A percentile compares a stretch with the other conserved stretches of the same genome.
Evolutionary conservation across 92 coral and sea anemone species (phyloP).

Genomic region (Bergia sp.): DNA sequence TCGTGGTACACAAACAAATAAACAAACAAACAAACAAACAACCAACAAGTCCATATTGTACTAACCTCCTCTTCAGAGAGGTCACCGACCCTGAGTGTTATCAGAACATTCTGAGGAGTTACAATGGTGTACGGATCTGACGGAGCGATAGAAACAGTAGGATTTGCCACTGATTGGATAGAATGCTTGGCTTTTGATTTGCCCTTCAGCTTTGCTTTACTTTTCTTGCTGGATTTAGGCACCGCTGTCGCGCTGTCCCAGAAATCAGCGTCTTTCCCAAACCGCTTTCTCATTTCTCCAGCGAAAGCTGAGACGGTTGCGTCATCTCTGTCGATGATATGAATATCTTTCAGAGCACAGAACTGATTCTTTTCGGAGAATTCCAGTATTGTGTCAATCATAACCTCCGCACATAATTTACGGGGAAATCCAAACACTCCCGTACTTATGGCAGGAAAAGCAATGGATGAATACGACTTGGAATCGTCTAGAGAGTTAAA

Average conservation of each 20-base stretch:
- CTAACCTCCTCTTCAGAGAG: slow-evolving; percentile 52
- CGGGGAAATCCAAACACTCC: slow-evolving; percentile 56
- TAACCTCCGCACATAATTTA: slow-evolving; percentile 45
- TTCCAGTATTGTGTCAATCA: slow-evolving; percentile 47
- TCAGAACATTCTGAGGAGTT: slow-evolving; percentile 44
- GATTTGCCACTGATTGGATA: background rate
- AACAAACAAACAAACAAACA: too few species aligned
- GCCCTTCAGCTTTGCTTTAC: background rate
- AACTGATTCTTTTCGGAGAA: slow-evolving; percentile 41
- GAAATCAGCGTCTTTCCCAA: slow-evolving; percentile 45
- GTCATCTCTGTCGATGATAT: slow-evolving; percentile 62
- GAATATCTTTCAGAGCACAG: slow-evolving; percentile 65
- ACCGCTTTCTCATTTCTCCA: slow-evolving; percentile 54
- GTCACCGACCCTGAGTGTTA: slow-evolving; percentile 53
- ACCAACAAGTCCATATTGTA: background rate
- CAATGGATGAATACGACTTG: slow-evolving; percentile 40
- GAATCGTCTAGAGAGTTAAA: slow-evolving; percentile 33
- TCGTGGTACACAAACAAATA: too few species aligned
- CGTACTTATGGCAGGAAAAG: slow-evolving; percentile 61
- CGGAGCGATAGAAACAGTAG: background rate
- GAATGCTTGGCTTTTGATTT: background rate
- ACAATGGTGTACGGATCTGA: slow-evolving; percentile 37
- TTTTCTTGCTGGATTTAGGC: background rate
- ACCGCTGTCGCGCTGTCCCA: slow-evolving; percentile 20
- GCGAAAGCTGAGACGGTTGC: slow-evolving; percentile 50